Conservation (phyloP, 2,113 vertebrate genomes). For the Chamaetylas fuelleborni region DNA sequence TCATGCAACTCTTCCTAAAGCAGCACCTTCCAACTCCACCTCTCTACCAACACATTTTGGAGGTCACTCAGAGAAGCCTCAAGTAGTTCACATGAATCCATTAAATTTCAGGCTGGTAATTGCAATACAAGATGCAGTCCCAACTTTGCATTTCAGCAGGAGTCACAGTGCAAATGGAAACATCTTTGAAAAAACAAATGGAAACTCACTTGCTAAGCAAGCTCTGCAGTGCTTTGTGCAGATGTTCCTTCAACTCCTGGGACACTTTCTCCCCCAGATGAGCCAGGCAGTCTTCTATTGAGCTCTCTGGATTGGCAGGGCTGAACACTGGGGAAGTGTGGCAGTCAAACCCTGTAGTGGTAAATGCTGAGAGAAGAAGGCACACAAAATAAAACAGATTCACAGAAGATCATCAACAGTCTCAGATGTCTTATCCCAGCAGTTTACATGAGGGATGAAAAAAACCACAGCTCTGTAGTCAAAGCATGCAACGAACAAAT, state of each 20-base stretch:
- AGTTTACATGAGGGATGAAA: neutral
- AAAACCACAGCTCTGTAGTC: neutral
- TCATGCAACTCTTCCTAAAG: neutral
- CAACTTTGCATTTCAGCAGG: neutral
- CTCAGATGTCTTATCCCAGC: neutral
- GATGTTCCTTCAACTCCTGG: constrained; percentile 75
- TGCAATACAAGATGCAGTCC: neutral
- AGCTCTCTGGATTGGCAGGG: constrained; percentile 84
- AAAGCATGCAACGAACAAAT: neutral
- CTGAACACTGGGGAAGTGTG: constrained; percentile 88
- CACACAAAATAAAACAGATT: neutral
- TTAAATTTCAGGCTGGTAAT: neutral
- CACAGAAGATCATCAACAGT: neutral
- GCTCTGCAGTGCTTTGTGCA: constrained; percentile 76
- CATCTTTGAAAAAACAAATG: neutral
- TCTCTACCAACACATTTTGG: neutral
- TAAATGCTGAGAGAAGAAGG: constrained; percentile 74
- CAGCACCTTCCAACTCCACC: neutral
- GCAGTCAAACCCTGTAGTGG: constrained; percentile 84
- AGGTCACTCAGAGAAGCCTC: neutral
- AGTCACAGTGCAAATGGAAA: neutral
- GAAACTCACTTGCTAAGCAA: constrained; percentile 87
- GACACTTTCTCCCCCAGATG: constrained; percentile 80
- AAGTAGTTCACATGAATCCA: neutral
- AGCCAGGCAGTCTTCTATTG: constrained; percentile 87